phyloP scores from a whole-genome alignment of 2,888 invertebrate species.

The Zeuzera pyrina region DNA sequence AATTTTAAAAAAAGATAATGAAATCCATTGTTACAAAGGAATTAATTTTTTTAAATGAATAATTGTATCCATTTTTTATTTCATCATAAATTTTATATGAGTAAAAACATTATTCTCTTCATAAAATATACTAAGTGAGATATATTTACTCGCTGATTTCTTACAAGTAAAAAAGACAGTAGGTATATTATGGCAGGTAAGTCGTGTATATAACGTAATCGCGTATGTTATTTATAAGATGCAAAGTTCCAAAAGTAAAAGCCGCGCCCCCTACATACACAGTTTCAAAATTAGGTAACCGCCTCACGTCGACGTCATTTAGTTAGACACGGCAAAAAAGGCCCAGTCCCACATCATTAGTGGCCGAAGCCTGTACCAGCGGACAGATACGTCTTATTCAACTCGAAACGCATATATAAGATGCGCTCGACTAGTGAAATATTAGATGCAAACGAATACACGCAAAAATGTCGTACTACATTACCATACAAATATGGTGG shows the following conservation, averaged over 20 bases:
- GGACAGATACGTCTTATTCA: slow-evolving; percentile 63
- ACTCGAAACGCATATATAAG: slow-evolving; percentile 48
- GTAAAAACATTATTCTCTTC: no score
- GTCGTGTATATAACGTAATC: no score
- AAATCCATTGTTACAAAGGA: no score
- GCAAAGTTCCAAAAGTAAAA: slow-evolving; percentile 1
- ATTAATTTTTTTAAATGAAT: no score
- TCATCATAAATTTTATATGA: no score
- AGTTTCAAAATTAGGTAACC: slow-evolving; percentile 27
- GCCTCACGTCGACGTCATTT: slow-evolving; percentile 50
- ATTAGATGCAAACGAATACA: slow-evolving; percentile 57
- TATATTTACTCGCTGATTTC: no score
- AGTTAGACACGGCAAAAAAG: slow-evolving; percentile 59
- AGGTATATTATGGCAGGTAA: no score
- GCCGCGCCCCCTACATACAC: slow-evolving; percentile 17
- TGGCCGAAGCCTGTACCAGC: slow-evolving; percentile 38
- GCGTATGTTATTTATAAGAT: no score
- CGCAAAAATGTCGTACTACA: slow-evolving; percentile 55
- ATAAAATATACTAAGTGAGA: no score
- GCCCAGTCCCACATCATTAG: slow-evolving; percentile 54
- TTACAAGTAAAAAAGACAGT: no score
- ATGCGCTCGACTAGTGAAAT: slow-evolving; percentile 48
- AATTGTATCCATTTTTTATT: no score
- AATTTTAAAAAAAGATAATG: no score
- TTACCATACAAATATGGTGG: slow-evolving; percentile 56